phyloP scores from a whole-genome alignment of 2,888 invertebrate genomes.

The Cheilosia scutellata region DNA sequence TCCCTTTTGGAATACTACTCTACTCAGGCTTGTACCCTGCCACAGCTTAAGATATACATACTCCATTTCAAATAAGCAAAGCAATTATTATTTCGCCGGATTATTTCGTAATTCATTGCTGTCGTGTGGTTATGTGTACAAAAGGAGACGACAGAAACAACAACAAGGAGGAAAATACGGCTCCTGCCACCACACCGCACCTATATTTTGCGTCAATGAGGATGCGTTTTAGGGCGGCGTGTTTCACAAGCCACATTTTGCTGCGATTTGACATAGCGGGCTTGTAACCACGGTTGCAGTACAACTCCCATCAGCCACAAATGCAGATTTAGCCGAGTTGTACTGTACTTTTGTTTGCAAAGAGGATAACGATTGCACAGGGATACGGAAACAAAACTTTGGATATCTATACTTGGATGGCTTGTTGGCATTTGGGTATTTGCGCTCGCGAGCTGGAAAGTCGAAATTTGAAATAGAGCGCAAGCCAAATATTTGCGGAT shows the following conservation, averaged over 20 bases:
- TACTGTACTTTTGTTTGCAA: constrained; percentile 33
- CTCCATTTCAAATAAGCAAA: constrained; percentile 45
- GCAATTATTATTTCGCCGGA: constrained; percentile 66
- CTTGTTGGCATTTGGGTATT: constrained; percentile 12
- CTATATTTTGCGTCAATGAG: constrained; percentile 5
- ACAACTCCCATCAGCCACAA: constrained; percentile 54
- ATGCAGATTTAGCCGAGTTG: constrained; percentile 54
- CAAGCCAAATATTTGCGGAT: constrained; percentile 46
- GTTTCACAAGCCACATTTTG: neutral
- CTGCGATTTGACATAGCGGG: constrained; percentile 11
- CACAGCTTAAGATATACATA: constrained; percentile 31
- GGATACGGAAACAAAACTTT: neutral
- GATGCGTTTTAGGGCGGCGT: constrained; percentile 1
- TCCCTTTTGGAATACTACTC: constrained; percentile 30
- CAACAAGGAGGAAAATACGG: constrained; percentile 13
- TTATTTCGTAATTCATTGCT: constrained; percentile 57
- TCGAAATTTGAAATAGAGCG: constrained; percentile 45
- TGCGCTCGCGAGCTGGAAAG: neutral
- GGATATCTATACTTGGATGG: neutral
- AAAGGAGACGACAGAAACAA: constrained; percentile 8
- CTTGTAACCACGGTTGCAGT: constrained; percentile 4
- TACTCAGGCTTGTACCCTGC: neutral
- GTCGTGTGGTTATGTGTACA: constrained; percentile 15
- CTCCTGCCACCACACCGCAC: neutral
- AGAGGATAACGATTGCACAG: neutral